Conservation (phyloP, 2,888 invertebrate species). For the Cyclophora punctaria region DNA sequence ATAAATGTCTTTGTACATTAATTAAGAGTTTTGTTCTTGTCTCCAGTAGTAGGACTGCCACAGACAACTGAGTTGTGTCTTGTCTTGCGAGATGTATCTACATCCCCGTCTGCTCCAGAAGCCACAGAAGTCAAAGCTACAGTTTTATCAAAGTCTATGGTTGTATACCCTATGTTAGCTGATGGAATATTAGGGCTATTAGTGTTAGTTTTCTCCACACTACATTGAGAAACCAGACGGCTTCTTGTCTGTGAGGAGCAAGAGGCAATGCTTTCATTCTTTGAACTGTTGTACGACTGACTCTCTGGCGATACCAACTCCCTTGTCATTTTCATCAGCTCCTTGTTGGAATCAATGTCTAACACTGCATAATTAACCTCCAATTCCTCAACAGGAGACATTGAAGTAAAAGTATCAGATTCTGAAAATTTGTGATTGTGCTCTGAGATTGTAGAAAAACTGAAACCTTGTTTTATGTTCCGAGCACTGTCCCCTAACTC, state of each 20-base stretch:
- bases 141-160: slow-evolving; percentile 96
- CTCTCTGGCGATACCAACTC: slow-evolving; percentile 48
- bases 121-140: slow-evolving; percentile 90
- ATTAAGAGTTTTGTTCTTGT: slow-evolving; percentile 34
- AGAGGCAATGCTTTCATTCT: slow-evolving; percentile 47
- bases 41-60: slow-evolving; percentile 52
- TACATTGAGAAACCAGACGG: slow-evolving; percentile 49
- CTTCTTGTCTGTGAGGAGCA: slow-evolving; percentile 42
- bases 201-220: slow-evolving; percentile 40
- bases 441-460: slow-evolving; percentile 33
- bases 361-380: slow-evolving; percentile 85
- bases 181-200: slow-evolving; percentile 74
- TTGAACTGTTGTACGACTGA: slow-evolving; percentile 45
- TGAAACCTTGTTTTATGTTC: slow-evolving; percentile 34
- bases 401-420: slow-evolving; percentile 58
- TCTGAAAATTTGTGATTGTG: slow-evolving; percentile 55
- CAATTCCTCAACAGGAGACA: slow-evolving; percentile 57
- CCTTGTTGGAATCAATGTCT: slow-evolving; percentile 80
- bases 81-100: slow-evolving; percentile 85
- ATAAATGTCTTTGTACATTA: slow-evolving; percentile 10
- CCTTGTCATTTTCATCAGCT: slow-evolving; percentile 30
- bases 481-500: slow-evolving; percentile 48
- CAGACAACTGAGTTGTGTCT: slow-evolving; percentile 82
- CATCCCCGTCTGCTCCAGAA: slow-evolving; percentile 79
- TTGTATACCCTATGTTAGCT: slow-evolving; percentile 82